A percentile compares a stretch with the other conserved stretches of the same genome.
phyloP scores from a whole-genome alignment of 2,113 vertebrate species.

The Aythya baeri region DNA sequence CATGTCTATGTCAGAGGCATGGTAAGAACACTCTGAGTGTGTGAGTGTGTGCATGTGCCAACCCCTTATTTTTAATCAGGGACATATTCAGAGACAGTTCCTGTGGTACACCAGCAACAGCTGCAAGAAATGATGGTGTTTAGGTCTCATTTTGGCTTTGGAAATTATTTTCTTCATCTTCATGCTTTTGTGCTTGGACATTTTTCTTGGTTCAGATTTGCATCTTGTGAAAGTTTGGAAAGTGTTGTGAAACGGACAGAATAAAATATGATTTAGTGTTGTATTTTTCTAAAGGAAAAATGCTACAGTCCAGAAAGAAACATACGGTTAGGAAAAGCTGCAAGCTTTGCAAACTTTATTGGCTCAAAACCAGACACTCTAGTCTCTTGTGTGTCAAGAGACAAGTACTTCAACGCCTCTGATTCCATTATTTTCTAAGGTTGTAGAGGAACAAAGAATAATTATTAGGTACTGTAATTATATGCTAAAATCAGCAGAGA shows the following conservation, averaged over 20 bases:
- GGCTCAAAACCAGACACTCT: neutral
- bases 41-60: neutral
- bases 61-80: neutral
- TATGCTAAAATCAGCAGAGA: neutral
- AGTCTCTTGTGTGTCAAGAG: neutral
- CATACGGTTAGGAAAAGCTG: neutral
- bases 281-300: neutral
- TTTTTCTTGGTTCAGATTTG: neutral
- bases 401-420: neutral
- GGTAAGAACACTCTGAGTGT: neutral
- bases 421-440: neutral
- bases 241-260: neutral
- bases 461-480: neutral
- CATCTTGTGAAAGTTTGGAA: neutral
- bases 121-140: neutral
- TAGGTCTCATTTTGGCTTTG: neutral
- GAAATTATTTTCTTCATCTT: neutral
- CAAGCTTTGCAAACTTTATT: neutral
- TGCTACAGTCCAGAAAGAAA: neutral
- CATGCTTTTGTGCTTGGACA: accelerated
- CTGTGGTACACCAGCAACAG: neutral
- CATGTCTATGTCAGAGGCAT: accelerated
- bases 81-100: accelerated
- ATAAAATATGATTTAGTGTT: neutral
- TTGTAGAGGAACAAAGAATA: neutral